Evolutionary conservation across 2,888 invertebrate genomes (phyloP).

Genomic region (Elmis aenea): DNA sequence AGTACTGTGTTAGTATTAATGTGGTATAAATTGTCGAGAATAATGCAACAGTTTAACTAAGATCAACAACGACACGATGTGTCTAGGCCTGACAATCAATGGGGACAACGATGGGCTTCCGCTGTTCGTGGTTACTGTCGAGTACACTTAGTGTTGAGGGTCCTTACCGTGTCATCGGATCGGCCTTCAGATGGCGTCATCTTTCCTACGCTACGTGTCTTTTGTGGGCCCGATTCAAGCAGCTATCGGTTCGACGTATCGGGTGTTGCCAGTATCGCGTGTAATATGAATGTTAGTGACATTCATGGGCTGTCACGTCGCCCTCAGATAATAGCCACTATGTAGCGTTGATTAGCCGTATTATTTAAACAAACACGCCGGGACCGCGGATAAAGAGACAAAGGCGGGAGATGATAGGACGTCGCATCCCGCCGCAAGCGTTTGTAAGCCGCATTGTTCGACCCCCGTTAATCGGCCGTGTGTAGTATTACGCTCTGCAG

Average conservation of each 20-base stretch:
- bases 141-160: constrained; percentile 37
- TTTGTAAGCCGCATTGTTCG: constrained; percentile 21
- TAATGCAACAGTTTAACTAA: constrained; percentile 16
- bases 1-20: no score
- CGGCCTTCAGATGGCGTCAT: constrained; percentile 26
- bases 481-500: constrained; percentile 19
- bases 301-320: constrained; percentile 16
- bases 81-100: constrained; percentile 18
- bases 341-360: constrained; percentile 19
- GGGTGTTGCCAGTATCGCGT: no score
- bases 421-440: constrained; percentile 21
- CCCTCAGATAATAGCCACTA: constrained; percentile 14
- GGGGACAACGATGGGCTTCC: constrained; percentile 37
- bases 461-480: constrained; percentile 22
- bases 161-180: constrained; percentile 36
- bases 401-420: constrained; percentile 20
- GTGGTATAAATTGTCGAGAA: no score
- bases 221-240: no score
- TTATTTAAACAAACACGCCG: constrained; percentile 21
- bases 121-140: constrained; percentile 29
- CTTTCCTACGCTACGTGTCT: no score
- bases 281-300: constrained; percentile 12
- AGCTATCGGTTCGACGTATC: no score
- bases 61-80: constrained; percentile 10
- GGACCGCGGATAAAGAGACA: constrained; percentile 19